A percentile compares a stretch with the other conserved stretches of the same genome.
Conservation (phyloP, 1,140 invertebrate genomes). For the Aphaenogaster ashmeadi region DNA sequence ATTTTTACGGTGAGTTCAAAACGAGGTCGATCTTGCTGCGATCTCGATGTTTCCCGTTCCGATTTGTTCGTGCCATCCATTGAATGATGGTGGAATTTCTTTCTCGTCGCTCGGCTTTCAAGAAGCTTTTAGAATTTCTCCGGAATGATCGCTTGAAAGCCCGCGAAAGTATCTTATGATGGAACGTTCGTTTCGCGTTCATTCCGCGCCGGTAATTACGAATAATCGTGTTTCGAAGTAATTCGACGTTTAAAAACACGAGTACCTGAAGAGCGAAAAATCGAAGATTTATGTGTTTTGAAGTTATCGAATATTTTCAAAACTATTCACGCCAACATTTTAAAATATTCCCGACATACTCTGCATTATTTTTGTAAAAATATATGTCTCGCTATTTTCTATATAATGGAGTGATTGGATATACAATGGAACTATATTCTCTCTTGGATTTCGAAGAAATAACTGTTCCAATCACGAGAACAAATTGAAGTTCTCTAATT, state of each 20-base stretch:
- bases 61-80: slow-evolving; percentile 54
- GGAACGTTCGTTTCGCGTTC: slow-evolving; percentile 56
- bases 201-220: slow-evolving; percentile 58
- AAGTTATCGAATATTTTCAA: slow-evolving; percentile 6
- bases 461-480: neutral
- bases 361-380: neutral
- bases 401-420: neutral
- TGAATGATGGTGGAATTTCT: slow-evolving; percentile 60
- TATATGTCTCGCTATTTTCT: neutral
- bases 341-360: neutral
- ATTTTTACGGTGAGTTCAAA: slow-evolving; percentile 36
- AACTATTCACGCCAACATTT: neutral
- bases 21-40: slow-evolving; percentile 53
- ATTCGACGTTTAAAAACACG: slow-evolving; percentile 51
- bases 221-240: slow-evolving; percentile 50
- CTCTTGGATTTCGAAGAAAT: neutral
- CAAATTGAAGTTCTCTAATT: neutral
- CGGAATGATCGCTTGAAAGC: slow-evolving; percentile 61
- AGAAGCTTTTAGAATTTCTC: slow-evolving; percentile 63
- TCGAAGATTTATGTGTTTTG: slow-evolving; percentile 1
- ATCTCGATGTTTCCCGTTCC: slow-evolving; percentile 60
- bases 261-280: slow-evolving; percentile 18
- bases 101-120: slow-evolving; percentile 62
- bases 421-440: neutral
- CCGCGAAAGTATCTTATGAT: slow-evolving; percentile 56